These are phyloP conservation scores for Paedocypris sp. DNA, from an alignment of 2,113 vertebrate genomes.

Conservation along the genomic window DNA sequence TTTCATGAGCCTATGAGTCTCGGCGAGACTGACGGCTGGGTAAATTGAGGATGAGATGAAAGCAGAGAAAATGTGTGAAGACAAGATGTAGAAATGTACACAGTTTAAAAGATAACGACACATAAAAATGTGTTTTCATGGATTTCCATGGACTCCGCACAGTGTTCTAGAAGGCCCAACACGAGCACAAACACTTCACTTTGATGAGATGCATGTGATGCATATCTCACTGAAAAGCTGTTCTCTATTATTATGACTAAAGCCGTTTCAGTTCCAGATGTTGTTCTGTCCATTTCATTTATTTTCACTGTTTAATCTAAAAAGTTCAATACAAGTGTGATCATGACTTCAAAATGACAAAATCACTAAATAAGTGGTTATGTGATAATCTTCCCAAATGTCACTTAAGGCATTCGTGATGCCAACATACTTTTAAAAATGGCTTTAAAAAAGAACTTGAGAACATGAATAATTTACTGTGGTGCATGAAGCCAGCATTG, in stretches of 20 bases:
- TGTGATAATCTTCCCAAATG: too few relatives aligned
- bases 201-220: constrained; percentile 9
- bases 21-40: neutral
- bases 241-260: neutral
- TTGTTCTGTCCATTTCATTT: constrained; percentile 23
- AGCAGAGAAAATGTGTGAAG: too few relatives aligned
- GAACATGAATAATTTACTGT: constrained; percentile 66
- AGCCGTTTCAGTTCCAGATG: constrained; percentile 21
- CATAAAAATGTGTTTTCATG: constrained; percentile 8
- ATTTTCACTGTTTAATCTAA: neutral
- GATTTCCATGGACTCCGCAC: constrained; percentile 14
- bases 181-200: neutral
- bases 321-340: neutral
- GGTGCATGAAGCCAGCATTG: constrained; percentile 97
- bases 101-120: too few relatives aligned
- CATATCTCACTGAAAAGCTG: neutral
- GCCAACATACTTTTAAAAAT: too few relatives aligned
- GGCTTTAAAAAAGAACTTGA: too few relatives aligned
- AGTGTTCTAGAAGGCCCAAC: constrained; percentile 4
- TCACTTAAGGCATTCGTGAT: too few relatives aligned
- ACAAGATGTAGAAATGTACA: too few relatives aligned
- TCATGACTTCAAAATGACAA: neutral
- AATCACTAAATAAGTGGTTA: too few relatives aligned
- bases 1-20: constrained; percentile 7
- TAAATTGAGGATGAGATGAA: neutral